A percentile compares a stretch with the other conserved stretches of the same genome.
Conservation (phyloP, 2,888 invertebrate genomes). For the Brachylomia viminalis region DNA sequence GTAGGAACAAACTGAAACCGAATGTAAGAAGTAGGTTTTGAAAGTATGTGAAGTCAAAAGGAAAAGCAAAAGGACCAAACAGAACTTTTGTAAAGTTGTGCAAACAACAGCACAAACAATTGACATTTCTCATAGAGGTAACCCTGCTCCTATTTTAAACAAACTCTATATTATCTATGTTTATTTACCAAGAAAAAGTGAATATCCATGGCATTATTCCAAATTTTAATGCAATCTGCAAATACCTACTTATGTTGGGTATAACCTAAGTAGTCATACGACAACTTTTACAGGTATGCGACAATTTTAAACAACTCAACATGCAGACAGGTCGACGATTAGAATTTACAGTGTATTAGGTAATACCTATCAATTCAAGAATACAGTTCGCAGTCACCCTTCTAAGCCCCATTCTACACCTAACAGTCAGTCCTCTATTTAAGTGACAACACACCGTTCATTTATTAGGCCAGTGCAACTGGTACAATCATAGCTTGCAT, state of each 20-base stretch:
- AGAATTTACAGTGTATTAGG: conserved; percentile 22
- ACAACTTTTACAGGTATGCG: conserved; percentile 34
- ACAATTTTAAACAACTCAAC: conserved; percentile 59
- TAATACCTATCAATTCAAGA: conserved; percentile 47
- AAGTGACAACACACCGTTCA: conserved; percentile 48
- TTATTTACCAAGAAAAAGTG: conserved; percentile 5
- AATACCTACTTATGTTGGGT: neutral
- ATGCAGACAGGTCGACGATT: conserved; percentile 20
- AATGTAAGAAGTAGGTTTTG: neutral
- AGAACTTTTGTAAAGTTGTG: neutral
- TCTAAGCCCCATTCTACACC: conserved; percentile 50
- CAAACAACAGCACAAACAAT: conserved; percentile 29
- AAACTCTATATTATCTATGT: conserved; percentile 8
- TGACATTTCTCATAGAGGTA: conserved; percentile 27
- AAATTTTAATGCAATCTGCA: conserved; percentile 5
- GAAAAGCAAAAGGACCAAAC: conserved; percentile 3
- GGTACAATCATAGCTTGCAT: conserved; percentile 45
- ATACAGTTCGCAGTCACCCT: conserved; percentile 40
- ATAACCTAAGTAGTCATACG: neutral
- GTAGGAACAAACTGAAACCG: conserved; percentile 8
- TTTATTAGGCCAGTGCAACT: conserved; percentile 57
- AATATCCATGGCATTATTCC: neutral
- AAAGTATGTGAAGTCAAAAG: too few species aligned
- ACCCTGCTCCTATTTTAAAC: conserved; percentile 1
- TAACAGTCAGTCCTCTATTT: conserved; percentile 61